Conservation (phyloP, 2,888 invertebrate genomes). For the Cataglyphis albicans region DNA sequence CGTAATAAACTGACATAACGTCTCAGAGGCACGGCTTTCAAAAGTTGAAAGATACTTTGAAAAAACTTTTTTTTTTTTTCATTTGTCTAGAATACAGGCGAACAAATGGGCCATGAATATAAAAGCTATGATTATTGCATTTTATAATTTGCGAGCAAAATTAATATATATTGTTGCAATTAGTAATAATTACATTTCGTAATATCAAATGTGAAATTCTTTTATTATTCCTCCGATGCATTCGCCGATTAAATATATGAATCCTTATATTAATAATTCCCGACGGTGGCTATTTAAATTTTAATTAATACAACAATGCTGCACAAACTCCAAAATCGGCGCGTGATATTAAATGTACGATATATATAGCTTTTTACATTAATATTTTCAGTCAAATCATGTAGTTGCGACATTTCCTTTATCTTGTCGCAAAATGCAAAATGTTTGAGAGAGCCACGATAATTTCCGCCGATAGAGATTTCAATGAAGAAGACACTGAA, state of each 20-base stretch:
- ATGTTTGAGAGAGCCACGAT: neutral
- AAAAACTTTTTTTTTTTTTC: neutral
- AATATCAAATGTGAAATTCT: slow-evolving; percentile 27
- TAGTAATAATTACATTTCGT: slow-evolving; percentile 39
- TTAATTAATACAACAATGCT: slow-evolving; percentile 39
- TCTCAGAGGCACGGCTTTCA: slow-evolving; percentile 9
- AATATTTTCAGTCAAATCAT: slow-evolving; percentile 15
- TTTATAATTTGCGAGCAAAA: slow-evolving; percentile 26
- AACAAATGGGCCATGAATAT: neutral
- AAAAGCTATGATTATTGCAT: slow-evolving; percentile 11
- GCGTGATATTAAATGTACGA: slow-evolving; percentile 6
- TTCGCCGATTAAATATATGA: slow-evolving; percentile 35
- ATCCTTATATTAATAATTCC: slow-evolving; percentile 49
- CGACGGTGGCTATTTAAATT: slow-evolving; percentile 36
- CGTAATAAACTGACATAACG: slow-evolving; percentile 66
- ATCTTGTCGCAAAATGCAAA: neutral
- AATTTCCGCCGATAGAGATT: slow-evolving; percentile 36
- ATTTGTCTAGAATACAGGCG: neutral
- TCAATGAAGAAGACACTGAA: neutral
- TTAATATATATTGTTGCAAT: slow-evolving; percentile 37
- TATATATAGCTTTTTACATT: no score
- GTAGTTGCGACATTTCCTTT: slow-evolving; percentile 2
- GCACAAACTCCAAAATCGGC: neutral
- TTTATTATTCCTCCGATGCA: slow-evolving; percentile 12
- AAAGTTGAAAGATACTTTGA: neutral